A percentile compares a stretch with the other conserved stretches of the same genome.
Evolutionary conservation across 2,888 invertebrate genomes (phyloP).

Genomic region (Listrodromus nycthemerus): DNA sequence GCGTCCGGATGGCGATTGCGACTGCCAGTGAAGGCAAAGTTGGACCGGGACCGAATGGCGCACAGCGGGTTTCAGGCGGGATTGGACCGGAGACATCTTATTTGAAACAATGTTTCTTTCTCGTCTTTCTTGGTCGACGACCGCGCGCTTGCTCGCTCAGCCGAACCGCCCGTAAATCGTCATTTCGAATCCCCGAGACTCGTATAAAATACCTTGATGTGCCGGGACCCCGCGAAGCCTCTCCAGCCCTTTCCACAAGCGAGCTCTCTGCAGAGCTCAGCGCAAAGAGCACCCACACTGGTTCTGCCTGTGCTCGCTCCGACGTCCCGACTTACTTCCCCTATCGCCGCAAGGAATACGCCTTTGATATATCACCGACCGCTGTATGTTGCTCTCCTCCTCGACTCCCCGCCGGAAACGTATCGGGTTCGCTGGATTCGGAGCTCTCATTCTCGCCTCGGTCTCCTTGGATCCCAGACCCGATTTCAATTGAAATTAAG

Average conservation of each 20-base stretch:
- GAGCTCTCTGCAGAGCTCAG: slow-evolving; percentile 55
- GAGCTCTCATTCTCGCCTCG: slow-evolving; percentile 39
- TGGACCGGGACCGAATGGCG: background rate
- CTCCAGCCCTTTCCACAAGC: slow-evolving; percentile 69
- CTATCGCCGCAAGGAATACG: slow-evolving; percentile 56
- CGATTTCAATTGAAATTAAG: slow-evolving; percentile 5
- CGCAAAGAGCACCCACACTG: slow-evolving; percentile 26
- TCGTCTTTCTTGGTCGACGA: slow-evolving; percentile 59
- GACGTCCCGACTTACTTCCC: slow-evolving; percentile 73
- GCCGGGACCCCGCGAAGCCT: slow-evolving; percentile 57
- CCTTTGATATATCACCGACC: slow-evolving; percentile 78
- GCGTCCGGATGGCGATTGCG: slow-evolving; percentile 3
- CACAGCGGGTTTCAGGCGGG: background rate
- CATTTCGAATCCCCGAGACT: slow-evolving; percentile 82
- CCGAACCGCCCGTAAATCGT: slow-evolving; percentile 83
- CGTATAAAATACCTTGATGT: slow-evolving; percentile 81
- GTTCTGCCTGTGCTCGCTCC: slow-evolving; percentile 61
- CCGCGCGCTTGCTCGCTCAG: slow-evolving; percentile 66
- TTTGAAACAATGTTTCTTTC: slow-evolving; percentile 82
- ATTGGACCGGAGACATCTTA: slow-evolving; percentile 78
- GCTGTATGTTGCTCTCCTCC: slow-evolving; percentile 22
- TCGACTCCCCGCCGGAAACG: slow-evolving; percentile 36
- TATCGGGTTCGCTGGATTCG: slow-evolving; percentile 27
- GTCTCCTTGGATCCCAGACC: slow-evolving; percentile 4
- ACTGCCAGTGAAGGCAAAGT: slow-evolving; percentile 35